Conservation (phyloP, 1,140 invertebrate species). For the Drusus annulatus region DNA sequence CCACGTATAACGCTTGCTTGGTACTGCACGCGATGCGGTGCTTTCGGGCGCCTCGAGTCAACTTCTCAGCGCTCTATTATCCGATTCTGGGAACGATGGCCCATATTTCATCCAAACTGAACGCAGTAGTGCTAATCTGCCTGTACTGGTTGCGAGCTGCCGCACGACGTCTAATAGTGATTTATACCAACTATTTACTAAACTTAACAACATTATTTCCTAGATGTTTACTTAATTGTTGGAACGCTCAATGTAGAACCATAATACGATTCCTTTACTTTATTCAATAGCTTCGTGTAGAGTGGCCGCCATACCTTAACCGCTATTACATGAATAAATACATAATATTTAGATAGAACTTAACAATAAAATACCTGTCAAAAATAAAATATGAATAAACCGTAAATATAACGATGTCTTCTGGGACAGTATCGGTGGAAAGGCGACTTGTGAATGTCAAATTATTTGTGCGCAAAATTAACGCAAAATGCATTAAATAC, state of each 20-base stretch:
- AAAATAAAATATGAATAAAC: too few species aligned
- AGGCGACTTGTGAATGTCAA: too few species aligned
- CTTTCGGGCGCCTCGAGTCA: slow-evolving; percentile 2
- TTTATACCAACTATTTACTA: slow-evolving; percentile 12
- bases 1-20: background rate
- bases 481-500: too few species aligned
- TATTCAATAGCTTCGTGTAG: too few species aligned
- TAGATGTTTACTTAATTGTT: slow-evolving; percentile 2
- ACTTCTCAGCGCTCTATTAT: slow-evolving; percentile 17
- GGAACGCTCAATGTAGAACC: background rate
- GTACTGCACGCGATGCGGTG: slow-evolving; percentile 4
- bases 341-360: too few species aligned
- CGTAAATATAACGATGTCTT: too few species aligned
- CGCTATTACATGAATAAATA: too few species aligned
- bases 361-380: too few species aligned
- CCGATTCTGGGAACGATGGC: slow-evolving; percentile 21
- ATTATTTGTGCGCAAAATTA: too few species aligned
- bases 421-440: too few species aligned
- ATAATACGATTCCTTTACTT: too few species aligned
- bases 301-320: too few species aligned
- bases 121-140: background rate
- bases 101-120: slow-evolving; percentile 30
- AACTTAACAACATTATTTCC: slow-evolving; percentile 11
- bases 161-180: slow-evolving; percentile 3
- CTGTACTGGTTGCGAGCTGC: slow-evolving; percentile 1